These are phyloP conservation scores for Prionailurus viverrinus DNA, from an alignment of 2,113 vertebrate genomes.

Conservation along the genomic window DNA sequence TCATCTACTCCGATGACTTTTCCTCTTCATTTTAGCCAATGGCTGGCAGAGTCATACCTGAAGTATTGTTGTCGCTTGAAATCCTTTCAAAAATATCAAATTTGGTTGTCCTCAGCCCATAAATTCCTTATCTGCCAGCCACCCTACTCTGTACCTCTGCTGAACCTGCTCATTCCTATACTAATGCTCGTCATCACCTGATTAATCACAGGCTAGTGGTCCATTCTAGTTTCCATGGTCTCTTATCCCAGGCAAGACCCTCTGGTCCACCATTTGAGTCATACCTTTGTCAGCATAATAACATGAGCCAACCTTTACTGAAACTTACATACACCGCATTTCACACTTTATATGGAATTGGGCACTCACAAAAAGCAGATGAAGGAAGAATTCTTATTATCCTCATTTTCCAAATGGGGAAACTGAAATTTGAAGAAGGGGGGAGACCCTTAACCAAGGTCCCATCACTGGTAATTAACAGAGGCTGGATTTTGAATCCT, in stretches of 20 bases:
- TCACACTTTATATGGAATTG: background rate
- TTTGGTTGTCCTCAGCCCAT: background rate
- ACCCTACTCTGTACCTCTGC: background rate
- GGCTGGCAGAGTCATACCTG: background rate
- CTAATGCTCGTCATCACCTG: background rate
- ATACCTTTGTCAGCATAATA: background rate
- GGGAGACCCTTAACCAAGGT: background rate
- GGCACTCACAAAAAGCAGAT: background rate
- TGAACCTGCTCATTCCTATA: background rate
- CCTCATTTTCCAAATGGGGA: background rate
- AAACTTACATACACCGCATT: background rate
- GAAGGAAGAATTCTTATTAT: background rate
- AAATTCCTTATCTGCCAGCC: background rate
- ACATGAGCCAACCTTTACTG: background rate
- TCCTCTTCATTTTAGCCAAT: constrained; percentile 18
- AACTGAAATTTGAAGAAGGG: background rate
- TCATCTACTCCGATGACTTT: background rate
- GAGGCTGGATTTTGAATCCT: background rate
- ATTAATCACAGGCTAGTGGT: background rate
- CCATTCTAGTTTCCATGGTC: background rate
- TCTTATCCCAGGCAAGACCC: background rate
- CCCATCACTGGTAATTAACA: background rate
- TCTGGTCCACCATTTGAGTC: background rate
- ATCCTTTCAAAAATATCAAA: background rate
- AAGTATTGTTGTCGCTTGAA: background rate